Conservation (phyloP, 2,113 vertebrate genomes). For the Pteropus alecto region DNA sequence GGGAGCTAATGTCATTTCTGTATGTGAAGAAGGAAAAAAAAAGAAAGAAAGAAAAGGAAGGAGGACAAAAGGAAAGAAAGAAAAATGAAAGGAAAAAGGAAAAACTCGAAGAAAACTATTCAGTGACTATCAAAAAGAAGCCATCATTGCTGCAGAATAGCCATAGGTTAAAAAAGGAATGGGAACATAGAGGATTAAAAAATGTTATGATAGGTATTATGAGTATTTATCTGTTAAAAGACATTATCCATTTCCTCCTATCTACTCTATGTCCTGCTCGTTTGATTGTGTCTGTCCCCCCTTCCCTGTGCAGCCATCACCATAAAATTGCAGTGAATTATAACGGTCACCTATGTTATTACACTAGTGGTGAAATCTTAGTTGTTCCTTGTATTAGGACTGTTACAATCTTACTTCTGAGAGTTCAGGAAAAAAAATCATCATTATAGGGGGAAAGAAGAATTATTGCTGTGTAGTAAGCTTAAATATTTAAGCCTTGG, state of each 20-base stretch:
- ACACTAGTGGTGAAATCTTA: background rate
- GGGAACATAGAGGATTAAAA: background rate
- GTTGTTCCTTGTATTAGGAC: background rate
- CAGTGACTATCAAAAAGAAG: background rate
- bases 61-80: background rate
- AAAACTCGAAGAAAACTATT: background rate
- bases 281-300: background rate
- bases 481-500: background rate
- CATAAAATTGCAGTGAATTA: background rate
- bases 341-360: background rate
- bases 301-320: background rate
- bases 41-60: too few relatives aligned
- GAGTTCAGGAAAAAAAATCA: background rate
- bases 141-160: background rate
- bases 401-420: background rate
- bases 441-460: background rate
- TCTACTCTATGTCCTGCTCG: background rate
- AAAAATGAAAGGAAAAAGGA: background rate
- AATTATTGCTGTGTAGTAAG: background rate
- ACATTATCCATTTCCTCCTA: background rate
- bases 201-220: background rate
- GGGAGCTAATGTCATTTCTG: background rate
- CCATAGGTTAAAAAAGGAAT: background rate
- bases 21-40: background rate
- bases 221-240: background rate